phyloP scores from a whole-genome alignment of 2,113 vertebrate genomes.

The Saiga tatarica region DNA sequence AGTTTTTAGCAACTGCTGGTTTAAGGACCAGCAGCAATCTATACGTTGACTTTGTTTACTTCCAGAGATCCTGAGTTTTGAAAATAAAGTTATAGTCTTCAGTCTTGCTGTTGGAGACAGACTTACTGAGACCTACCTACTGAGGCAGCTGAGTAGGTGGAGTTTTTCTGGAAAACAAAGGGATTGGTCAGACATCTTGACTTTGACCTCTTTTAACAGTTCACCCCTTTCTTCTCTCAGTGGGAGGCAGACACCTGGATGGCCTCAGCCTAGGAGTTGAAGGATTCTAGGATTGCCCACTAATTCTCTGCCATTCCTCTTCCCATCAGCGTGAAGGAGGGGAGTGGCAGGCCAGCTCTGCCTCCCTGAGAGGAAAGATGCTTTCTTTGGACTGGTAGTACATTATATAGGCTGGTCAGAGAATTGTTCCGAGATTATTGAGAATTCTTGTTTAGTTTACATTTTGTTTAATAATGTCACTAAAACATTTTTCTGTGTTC shows the following conservation, averaged over 20 bases:
- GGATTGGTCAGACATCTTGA: neutral
- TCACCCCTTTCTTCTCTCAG: neutral
- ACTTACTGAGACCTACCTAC: neutral
- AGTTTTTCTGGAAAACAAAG: neutral
- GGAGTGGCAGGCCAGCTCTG: neutral
- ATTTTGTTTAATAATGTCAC: neutral
- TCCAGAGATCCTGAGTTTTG: neutral
- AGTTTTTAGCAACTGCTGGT: neutral
- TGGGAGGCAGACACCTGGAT: neutral
- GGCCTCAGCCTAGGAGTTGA: neutral
- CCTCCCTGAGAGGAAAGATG: neutral
- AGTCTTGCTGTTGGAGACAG: neutral
- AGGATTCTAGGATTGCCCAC: neutral
- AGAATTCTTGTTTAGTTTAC: constrained; percentile 36
- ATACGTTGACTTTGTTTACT: neutral
- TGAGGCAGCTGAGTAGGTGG: neutral
- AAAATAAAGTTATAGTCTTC: neutral
- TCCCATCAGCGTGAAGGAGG: neutral
- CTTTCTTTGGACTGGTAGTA: neutral
- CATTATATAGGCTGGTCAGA: neutral
- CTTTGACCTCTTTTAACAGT: neutral
- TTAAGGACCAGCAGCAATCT: neutral
- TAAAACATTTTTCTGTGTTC: constrained; percentile 6
- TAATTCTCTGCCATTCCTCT: neutral
- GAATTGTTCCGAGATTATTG: neutral